phyloP scores from a whole-genome alignment of 1,140 invertebrate species.

The Meloidogyne hapla region DNA sequence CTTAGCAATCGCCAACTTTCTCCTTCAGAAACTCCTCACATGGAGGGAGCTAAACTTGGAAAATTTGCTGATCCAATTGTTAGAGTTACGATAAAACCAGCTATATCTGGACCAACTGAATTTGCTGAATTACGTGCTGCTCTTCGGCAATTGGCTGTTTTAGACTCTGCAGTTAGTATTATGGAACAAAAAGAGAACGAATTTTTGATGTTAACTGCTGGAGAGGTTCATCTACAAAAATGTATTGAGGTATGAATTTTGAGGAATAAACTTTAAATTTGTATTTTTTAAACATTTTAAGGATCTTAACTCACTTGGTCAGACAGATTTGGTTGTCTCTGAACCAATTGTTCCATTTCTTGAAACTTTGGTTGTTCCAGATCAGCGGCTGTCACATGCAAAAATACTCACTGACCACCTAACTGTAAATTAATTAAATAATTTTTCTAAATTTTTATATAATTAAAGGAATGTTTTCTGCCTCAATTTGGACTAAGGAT shows the following conservation, averaged over 20 bases:
- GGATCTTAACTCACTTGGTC: conserved; percentile 71
- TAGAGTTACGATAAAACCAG: conserved; percentile 78
- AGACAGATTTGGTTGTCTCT: conserved; percentile 76
- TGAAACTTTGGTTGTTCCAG: conserved; percentile 78
- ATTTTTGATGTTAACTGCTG: conserved; percentile 89
- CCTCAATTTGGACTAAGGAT: conserved; percentile 75
- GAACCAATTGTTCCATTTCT: conserved; percentile 92
- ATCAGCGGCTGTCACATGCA: conserved; percentile 37
- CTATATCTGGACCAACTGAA: conserved; percentile 25
- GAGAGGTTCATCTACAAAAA: conserved; percentile 93
- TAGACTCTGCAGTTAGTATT: conserved; percentile 71
- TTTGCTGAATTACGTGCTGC: conserved; percentile 78
- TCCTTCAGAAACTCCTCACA: conserved; percentile 64
- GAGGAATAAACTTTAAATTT: not conserved
- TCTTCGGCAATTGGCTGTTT: conserved; percentile 80
- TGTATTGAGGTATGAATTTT: conserved; percentile 68
- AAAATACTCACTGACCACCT: conserved; percentile 50
- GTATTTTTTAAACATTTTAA: conserved; percentile 15
- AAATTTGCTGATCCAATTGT: conserved; percentile 75
- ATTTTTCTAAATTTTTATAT: not conserved
- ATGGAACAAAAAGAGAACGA: conserved; percentile 79
- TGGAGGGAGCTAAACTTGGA: conserved; percentile 61
- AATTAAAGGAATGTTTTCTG: conserved; percentile 70
- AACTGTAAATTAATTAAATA: conserved; percentile 40
- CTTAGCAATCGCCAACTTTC: conserved; percentile 3